phyloP scores from a whole-genome alignment of 2,888 invertebrate genomes.

The Cryptocheilus praepositus region DNA sequence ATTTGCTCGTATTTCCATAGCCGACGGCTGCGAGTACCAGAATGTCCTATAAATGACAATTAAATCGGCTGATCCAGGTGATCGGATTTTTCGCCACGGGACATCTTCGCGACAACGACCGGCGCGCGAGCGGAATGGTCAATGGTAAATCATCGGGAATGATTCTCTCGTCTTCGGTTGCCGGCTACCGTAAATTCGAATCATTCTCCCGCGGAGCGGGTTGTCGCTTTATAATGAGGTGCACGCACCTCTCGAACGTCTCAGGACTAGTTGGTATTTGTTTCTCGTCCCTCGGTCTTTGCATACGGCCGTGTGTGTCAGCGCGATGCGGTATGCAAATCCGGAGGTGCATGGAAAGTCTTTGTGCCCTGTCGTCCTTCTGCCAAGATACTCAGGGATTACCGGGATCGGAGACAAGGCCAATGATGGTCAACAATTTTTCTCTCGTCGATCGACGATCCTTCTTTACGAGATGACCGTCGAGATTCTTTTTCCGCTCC shows the following conservation, averaged over 20 bases:
- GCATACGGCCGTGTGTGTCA: conserved; percentile 52
- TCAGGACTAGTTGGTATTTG: conserved; percentile 54
- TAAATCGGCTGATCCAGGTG: too few relatives aligned
- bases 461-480: conserved; percentile 38
- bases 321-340: conserved; percentile 51
- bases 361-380: conserved; percentile 38
- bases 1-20: too few relatives aligned
- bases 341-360: conserved; percentile 35
- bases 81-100: too few relatives aligned
- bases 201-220: conserved; percentile 37
- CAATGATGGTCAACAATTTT: conserved; percentile 45
- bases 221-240: conserved; percentile 56
- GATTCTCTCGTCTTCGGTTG: conserved; percentile 1
- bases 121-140: not conserved
- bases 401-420: conserved; percentile 42
- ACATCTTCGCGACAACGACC: conserved; percentile 1
- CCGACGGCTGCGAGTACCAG: too few relatives aligned
- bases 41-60: too few relatives aligned
- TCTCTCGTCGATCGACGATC: conserved; percentile 40
- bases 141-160: not conserved
- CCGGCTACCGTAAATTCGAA: conserved; percentile 49
- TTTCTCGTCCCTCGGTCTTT: conserved; percentile 55
- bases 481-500: conserved; percentile 37
- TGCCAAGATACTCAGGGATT: conserved; percentile 43
- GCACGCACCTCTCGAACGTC: conserved; percentile 49